Evolutionary conservation across 2,797 vertebrate genomes (phyloP), one percentile per base, ranked within the genome.

Genomic region (Gouania willdenowi): DNA sequence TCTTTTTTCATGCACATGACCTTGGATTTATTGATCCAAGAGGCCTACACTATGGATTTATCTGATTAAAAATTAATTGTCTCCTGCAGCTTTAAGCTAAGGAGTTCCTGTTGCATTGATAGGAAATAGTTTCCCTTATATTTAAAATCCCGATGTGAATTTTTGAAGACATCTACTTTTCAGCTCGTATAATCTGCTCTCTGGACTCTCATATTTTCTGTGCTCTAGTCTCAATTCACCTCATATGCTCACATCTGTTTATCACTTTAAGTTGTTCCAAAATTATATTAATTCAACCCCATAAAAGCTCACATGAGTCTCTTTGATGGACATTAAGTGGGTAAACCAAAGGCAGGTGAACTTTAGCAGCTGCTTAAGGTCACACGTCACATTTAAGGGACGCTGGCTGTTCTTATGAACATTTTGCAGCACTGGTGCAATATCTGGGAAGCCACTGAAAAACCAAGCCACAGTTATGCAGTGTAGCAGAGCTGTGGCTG

Each of bases 301-400:
- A 16, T 26, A 43, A 41, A 38, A 21, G 28, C 48, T 36, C 15
- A 9, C 30, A 11, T 23, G 32, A 23, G 4, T 41, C 38, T 18
- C 16, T 28, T 11, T 41, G 17, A 34, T 17, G 35, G 18, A 26
- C 28, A 33, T 11, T 14, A 31, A 47, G 41, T 35, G 13, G 7
- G 34, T 49, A 3, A 18, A 17, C 23, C 16, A 2, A 12, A 33
- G n/a, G 11, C 24, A 19, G 44, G 13, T 19, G 27, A n/a, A 24
- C 29, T 38, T 54, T 40, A 54, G 41, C 24, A 25, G 13, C 26
- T 49, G 34, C 40, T 56, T 47, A 65, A 65, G 64, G 66, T 74
- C 58, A 52, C 20, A 18, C 3, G 23, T 35, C 12, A 30, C 15
- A 21, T 38, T 27, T 20, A n/a, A 26, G 6, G 5, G 33, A 28